These are phyloP conservation scores for Aegithalos caudatus DNA, from an alignment of 2,113 vertebrate species.

Conservation along the genomic window DNA sequence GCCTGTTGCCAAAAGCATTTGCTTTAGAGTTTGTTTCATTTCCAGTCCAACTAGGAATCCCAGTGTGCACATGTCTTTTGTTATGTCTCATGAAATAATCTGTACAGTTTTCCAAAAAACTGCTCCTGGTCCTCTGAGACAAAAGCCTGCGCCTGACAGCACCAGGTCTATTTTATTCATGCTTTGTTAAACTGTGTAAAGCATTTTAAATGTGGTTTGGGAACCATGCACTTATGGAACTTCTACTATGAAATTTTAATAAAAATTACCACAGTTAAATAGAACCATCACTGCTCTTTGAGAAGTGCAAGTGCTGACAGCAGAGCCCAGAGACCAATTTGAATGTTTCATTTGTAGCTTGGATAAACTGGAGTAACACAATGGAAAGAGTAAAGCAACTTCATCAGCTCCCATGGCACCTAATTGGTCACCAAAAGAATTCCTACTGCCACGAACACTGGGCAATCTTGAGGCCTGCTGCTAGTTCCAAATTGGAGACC, in stretches of 20 bases:
- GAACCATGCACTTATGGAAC: not conserved
- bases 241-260: constrained; percentile 3
- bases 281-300: not conserved
- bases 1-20: not conserved
- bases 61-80: not conserved
- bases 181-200: constrained; percentile 23
- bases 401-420: not conserved
- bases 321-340: not conserved
- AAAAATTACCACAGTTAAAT: constrained; percentile 2
- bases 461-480: not conserved
- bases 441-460: not conserved
- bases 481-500: not conserved
- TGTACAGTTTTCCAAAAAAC: not conserved
- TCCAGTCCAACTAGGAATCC: not conserved
- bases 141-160: not conserved
- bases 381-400: not conserved
- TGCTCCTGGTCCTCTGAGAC: not conserved
- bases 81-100: not conserved
- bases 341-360: not conserved
- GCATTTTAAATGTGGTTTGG: constrained; percentile 8
- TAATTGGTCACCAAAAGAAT: not conserved
- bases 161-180: not conserved
- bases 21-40: not conserved
- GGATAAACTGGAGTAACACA: not conserved
- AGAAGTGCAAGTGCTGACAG: not conserved